phyloP scores from a whole-genome alignment of 1,140 invertebrate species.

The Leguminivora glycinivorella region DNA sequence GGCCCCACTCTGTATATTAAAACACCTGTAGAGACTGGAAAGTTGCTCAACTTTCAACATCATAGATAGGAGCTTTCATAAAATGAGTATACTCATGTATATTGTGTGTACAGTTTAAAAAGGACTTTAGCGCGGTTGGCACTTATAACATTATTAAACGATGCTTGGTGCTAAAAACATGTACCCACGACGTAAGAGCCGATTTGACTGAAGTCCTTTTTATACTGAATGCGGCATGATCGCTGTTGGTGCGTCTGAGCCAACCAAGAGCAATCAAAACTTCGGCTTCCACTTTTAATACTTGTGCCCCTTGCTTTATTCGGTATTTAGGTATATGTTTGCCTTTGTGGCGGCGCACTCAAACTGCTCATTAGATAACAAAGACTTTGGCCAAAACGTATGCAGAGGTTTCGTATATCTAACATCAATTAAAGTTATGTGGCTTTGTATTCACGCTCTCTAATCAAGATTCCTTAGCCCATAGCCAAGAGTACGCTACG shows the following conservation, averaged over 20 bases:
- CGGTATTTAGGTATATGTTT: neutral
- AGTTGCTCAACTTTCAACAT: constrained; percentile 2
- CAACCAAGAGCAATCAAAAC: constrained; percentile 36
- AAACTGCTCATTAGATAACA: neutral
- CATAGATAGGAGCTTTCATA: neutral
- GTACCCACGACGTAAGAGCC: neutral
- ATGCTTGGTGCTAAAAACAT: neutral
- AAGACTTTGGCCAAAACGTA: neutral
- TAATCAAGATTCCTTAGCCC: too few relatives aligned
- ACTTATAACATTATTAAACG: neutral
- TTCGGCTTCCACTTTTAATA: constrained; percentile 31
- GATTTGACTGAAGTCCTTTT: neutral
- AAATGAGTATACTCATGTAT: neutral
- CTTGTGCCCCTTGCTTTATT: constrained; percentile 15
- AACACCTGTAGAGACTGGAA: neutral
- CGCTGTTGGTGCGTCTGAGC: constrained; percentile 10
- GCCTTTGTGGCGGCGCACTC: neutral
- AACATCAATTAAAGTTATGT: too few relatives aligned
- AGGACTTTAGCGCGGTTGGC: neutral
- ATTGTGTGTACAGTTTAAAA: neutral
- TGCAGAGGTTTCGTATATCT: neutral
- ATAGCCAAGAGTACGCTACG: too few relatives aligned
- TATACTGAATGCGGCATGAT: neutral
- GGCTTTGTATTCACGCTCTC: too few relatives aligned
- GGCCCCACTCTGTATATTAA: too few relatives aligned